phyloP scores from a whole-genome alignment of 2,113 vertebrate species.

The Notothenia rossii region DNA sequence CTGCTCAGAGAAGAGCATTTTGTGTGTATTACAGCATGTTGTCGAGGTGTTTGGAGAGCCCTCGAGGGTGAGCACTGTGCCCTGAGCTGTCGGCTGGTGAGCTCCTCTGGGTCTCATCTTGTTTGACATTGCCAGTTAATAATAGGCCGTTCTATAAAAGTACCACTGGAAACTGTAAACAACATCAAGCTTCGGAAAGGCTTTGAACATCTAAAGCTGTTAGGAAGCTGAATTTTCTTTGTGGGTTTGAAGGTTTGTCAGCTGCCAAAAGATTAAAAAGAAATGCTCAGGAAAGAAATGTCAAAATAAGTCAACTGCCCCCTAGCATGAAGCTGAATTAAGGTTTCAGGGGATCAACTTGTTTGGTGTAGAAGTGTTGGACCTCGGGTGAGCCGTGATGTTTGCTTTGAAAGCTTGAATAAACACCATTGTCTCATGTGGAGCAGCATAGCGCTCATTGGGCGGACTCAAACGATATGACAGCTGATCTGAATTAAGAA shows the following conservation, averaged over 20 bases:
- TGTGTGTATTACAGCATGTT: neutral
- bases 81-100: neutral
- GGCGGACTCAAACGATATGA: constrained; percentile 5
- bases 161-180: constrained; percentile 2
- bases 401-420: constrained; percentile 31
- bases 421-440: constrained; percentile 2
- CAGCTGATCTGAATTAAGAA: constrained; percentile 53
- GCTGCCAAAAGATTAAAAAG: neutral
- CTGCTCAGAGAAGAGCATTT: constrained; percentile 42
- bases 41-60: neutral
- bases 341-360: neutral
- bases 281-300: neutral
- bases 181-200: constrained; percentile 10
- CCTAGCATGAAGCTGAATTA: neutral
- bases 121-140: constrained; percentile 33
- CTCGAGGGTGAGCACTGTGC: neutral
- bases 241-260: neutral
- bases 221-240: constrained; percentile 1
- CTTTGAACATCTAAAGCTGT: neutral
- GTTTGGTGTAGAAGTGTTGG: neutral
- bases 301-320: neutral
- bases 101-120: constrained; percentile 12
- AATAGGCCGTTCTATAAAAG: constrained; percentile 1
- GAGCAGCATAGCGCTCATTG: constrained; percentile 7
- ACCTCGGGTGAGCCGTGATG: constrained; percentile 8